Evolutionary conservation across 2,888 invertebrate genomes (phyloP), one percentile per base, ranked within the genome.

Genomic region (Epirrhoe tristata): DNA sequence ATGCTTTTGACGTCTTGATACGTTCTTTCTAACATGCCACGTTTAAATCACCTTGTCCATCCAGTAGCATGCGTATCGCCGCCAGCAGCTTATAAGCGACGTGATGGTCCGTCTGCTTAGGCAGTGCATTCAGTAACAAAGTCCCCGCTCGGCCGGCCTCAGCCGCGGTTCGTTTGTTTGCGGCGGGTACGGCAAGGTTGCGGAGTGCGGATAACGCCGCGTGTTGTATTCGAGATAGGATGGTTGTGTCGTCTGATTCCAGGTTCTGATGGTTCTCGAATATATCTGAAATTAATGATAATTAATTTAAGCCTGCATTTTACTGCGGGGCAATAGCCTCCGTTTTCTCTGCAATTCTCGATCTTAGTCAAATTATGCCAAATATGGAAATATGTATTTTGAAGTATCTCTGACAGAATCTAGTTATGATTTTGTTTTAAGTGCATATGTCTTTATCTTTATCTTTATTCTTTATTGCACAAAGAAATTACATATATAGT

Each of bases 81-180:
- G 98, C 98, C 58, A 98, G 85, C 68, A 98, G 91, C 87, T 98
- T 98, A 81, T 98, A 98, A 5, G 97, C 96, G 1, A 98, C 97
- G 32, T 97, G 96, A 63, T 96, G 96, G 67, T 97, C 96, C 54
- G 95, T 94, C 51, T 95, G 95, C 58, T 91, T 88, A 0, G 96
- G 96, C 80, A 97, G 93, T 3, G 96, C 96, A 66, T 95, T 94
- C 61, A 98, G 93, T 64, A 98, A 91, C 39, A 86, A 7, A 0
- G 88, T 82, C 0, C 87, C 86, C 0, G 93, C 91, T 0, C 87
- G 72, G 5, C 97, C 97, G 73, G 95, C 95, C 60, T 95, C 94
- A 46, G 97, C 94, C 53, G 98, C 95, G 17, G 94, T 91, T 17
- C 94, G 90, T 90, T 98, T 98, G 87, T 98, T 98, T 58, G 94